Conservation (phyloP, 2,113 vertebrate genomes). For the Campylomormyrus tamandua region DNA sequence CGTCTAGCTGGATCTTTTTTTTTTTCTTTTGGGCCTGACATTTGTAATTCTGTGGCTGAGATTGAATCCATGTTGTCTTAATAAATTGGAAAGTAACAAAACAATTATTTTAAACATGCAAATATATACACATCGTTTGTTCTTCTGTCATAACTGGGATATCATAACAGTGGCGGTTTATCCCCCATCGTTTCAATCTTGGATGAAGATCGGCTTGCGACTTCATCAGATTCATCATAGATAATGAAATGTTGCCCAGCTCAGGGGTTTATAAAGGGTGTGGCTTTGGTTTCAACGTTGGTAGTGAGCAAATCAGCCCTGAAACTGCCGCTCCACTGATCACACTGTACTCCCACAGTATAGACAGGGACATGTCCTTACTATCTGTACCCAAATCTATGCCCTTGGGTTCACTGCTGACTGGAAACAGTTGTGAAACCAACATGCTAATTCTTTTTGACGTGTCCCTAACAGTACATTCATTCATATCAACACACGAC, state of each 20-base stretch:
- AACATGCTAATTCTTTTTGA: not conserved
- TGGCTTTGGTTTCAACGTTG: not conserved
- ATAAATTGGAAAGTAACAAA: not conserved
- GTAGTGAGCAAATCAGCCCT: not conserved
- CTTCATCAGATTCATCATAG: slow-evolving; percentile 17
- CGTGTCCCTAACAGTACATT: not conserved
- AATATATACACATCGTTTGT: not conserved
- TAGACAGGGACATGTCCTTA: not conserved
- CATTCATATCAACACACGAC: not conserved
- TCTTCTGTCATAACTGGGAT: not conserved
- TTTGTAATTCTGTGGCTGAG: not conserved
- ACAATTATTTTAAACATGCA: not conserved
- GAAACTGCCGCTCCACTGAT: not conserved
- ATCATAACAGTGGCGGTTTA: not conserved
- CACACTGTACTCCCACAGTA: not conserved
- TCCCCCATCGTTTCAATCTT: not conserved
- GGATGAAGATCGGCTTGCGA: not conserved
- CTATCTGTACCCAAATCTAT: not conserved
- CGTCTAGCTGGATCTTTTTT: not conserved
- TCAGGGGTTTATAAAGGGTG: not conserved
- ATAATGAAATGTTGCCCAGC: not conserved
- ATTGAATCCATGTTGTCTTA: not conserved
- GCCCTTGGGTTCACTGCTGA: not conserved
- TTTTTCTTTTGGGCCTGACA: not conserved
- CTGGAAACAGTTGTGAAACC: slow-evolving; percentile 22